phyloP scores from a whole-genome alignment of 1,140 invertebrate genomes.

The Bombus sylvicola region DNA sequence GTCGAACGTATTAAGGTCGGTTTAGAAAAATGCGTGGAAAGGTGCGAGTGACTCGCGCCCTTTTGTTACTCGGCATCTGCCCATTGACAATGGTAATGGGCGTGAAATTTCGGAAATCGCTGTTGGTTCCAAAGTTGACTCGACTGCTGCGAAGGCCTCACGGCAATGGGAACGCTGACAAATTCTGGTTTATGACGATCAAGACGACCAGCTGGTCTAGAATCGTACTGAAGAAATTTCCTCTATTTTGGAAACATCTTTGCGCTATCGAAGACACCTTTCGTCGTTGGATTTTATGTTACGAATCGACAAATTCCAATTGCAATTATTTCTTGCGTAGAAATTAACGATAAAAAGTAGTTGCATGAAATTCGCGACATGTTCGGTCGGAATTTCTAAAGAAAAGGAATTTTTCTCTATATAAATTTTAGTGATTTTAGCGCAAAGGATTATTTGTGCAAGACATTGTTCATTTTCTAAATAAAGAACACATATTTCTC shows the following conservation, averaged over 20 bases:
- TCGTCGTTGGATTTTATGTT: background rate
- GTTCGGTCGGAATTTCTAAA: no score
- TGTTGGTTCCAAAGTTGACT: slow-evolving; percentile 54
- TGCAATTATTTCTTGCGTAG: no score
- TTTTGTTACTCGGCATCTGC: slow-evolving; percentile 74
- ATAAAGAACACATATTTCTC: no score
- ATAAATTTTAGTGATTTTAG: no score
- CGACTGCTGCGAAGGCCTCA: slow-evolving; percentile 45
- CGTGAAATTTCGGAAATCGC: slow-evolving; percentile 81
- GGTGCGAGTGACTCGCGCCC: slow-evolving; percentile 65
- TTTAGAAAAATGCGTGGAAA: slow-evolving; percentile 50
- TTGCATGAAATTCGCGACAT: no score
- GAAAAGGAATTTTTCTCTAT: no score
- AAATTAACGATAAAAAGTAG: no score
- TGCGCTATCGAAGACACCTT: background rate
- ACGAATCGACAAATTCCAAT: background rate
- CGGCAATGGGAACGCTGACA: slow-evolving; percentile 73
- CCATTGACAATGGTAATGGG: slow-evolving; percentile 81
- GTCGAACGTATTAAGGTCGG: slow-evolving; percentile 38
- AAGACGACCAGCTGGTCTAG: slow-evolving; percentile 63
- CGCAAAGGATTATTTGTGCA: no score
- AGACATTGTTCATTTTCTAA: no score
- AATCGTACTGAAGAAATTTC: background rate
- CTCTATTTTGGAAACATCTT: background rate
- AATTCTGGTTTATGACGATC: slow-evolving; percentile 77